These are phyloP conservation scores for Abscondita cerata DNA, from an alignment of 2,888 invertebrate genomes.

Conservation along the genomic window DNA sequence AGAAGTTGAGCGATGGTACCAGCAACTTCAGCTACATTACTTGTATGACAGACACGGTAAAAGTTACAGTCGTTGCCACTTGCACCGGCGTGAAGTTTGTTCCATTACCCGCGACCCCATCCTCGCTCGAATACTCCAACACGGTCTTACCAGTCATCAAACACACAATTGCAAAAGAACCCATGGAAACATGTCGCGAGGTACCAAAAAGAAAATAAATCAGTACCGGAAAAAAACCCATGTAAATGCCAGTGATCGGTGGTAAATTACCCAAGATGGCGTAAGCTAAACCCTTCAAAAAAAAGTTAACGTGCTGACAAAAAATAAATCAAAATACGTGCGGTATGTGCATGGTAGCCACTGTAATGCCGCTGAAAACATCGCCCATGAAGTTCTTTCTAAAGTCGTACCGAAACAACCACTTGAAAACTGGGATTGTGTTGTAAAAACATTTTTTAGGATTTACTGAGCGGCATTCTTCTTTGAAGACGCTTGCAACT, in stretches of 20 bases:
- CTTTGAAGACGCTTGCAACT: not conserved
- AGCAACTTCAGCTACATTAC: slow-evolving; percentile 57
- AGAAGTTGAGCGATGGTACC: not conserved
- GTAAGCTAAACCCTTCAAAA: slow-evolving; percentile 75
- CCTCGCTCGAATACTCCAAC: slow-evolving; percentile 58
- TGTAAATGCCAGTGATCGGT: slow-evolving; percentile 75
- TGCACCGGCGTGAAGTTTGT: slow-evolving; percentile 63
- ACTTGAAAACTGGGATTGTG: slow-evolving; percentile 66
- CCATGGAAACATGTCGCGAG: slow-evolving; percentile 89
- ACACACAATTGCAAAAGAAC: slow-evolving; percentile 87
- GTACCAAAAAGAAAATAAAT: slow-evolving; percentile 88
- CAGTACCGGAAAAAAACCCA: slow-evolving; percentile 91
- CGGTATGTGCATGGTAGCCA: slow-evolving; percentile 91
- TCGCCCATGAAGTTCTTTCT: slow-evolving; percentile 72
- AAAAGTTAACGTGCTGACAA: slow-evolving; percentile 2
- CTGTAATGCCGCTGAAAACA: slow-evolving; percentile 83
- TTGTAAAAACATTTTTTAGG: slow-evolving; percentile 30
- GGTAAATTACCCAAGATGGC: slow-evolving; percentile 76
- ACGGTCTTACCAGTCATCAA: slow-evolving; percentile 90
- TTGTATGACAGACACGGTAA: slow-evolving; percentile 78
- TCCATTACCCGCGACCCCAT: slow-evolving; percentile 47
- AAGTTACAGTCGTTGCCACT: slow-evolving; percentile 78
- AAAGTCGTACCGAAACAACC: slow-evolving; percentile 72
- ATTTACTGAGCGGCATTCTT: not conserved
- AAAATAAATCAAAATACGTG: slow-evolving; percentile 66